Percentiles rank a stretch among this genome's conserved stretches.
Evolutionary conservation across 2,113 vertebrate species (phyloP).

Genomic region (Castor canadensis): DNA sequence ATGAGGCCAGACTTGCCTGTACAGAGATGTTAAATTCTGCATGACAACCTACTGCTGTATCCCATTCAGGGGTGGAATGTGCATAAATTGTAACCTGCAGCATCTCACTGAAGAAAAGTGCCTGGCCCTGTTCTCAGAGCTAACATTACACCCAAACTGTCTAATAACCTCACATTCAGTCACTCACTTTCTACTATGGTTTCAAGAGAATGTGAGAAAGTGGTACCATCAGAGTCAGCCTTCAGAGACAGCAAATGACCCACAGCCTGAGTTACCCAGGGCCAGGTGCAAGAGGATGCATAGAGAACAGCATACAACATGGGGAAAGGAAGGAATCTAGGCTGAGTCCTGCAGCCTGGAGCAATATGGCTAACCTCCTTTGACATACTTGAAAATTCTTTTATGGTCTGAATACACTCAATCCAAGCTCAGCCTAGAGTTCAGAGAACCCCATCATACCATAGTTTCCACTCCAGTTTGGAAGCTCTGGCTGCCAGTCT

Average conservation of each 20-base stretch:
- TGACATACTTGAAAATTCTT: background rate
- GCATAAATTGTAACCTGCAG: background rate
- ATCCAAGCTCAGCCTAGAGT: fast-evolving
- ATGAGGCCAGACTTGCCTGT: background rate
- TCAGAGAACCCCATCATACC: background rate
- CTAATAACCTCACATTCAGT: background rate
- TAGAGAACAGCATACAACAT: background rate
- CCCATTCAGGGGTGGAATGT: no score
- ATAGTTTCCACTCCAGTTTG: background rate
- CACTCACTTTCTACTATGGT: background rate
- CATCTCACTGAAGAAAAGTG: no score
- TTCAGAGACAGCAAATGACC: background rate
- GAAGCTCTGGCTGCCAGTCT: background rate
- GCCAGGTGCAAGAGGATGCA: fast-evolving
- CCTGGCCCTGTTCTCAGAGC: background rate
- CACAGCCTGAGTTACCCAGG: fast-evolving
- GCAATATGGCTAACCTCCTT: fast-evolving
- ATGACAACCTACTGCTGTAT: fast-evolving
- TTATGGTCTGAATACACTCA: background rate
- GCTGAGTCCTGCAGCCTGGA: no score
- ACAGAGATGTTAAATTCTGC: background rate
- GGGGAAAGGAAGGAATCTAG: background rate
- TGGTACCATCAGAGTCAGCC: background rate
- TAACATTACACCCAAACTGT: background rate
- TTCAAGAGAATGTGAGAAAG: background rate